Evolutionary conservation across 2,113 vertebrate genomes (phyloP), one percentile per base, ranked within the genome.

Genomic region (Dipodomys spectabilis): DNA sequence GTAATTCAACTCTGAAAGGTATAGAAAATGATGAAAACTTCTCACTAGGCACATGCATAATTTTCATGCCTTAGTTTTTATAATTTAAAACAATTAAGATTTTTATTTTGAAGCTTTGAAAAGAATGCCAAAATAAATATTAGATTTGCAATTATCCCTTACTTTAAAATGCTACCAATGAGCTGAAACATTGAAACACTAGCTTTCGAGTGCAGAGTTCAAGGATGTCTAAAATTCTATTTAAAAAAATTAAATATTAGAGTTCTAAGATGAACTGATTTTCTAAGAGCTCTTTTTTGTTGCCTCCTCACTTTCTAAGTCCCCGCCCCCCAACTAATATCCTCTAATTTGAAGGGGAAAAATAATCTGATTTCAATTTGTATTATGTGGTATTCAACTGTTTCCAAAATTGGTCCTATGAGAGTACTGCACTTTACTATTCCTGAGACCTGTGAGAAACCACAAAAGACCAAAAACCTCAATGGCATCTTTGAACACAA

Each of bases 401-500:
- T 91, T 96, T 94, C 32, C 77, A 84, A 35, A 85, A 32, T 7
- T 65, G 78, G 22, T 81, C 30, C 30, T 32, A 27, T 77, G 27
- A 78, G 60, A 62, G 69, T 94, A 44, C 82, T 75, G 68, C 67
- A 86, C 92, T 83, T 93, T 69, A 45, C 15, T 71, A 44, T 75
- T 85, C 39, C 57, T 77, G 91, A 87, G 78, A 74, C 49, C 93
- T 83, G 62, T 86, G 78, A 97, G 22, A 71, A 86, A 74, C 35
- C 22, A 91, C 72, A 94, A 88, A 73, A 86, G 45, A 93, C 65
- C 85, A 92, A 91, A 92, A 96, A 94, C 88, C 27, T 90, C 95
- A 78, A 65, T 77, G 93, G 77, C 22, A 49, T 82, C 74, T 82
- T 67, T 90, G 30, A 77, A 57, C 27, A 72, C 20, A 89, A 60